These are phyloP conservation scores for Norana najaformis DNA, from an alignment of 2,888 invertebrate genomes.

Conservation along the genomic window DNA sequence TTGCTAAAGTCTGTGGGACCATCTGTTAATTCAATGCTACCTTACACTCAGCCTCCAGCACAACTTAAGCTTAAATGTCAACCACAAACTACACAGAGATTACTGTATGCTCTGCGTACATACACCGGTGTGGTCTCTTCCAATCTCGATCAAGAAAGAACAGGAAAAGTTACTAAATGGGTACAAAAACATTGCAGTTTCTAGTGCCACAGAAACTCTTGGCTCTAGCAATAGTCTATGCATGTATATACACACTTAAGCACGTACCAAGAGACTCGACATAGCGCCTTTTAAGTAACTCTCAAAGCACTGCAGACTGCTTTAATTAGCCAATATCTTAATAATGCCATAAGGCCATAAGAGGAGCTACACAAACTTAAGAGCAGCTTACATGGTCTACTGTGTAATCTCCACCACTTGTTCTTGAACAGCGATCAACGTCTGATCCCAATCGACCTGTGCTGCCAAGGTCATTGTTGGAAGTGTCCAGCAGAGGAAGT, in stretches of 20 bases:
- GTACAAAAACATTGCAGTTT: background rate
- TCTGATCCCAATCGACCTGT: background rate
- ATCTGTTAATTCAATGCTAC: background rate
- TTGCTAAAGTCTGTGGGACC: background rate
- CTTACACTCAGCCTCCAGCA: no score
- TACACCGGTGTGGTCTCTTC: background rate
- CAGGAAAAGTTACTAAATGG: background rate
- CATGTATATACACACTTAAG: no score
- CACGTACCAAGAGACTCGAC: no score
- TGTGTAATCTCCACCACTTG: slow-evolving; percentile 22
- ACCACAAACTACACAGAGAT: background rate
- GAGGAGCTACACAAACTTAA: background rate
- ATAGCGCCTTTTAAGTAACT: background rate
- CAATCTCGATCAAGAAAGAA: background rate
- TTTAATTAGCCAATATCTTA: no score
- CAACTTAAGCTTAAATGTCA: no score
- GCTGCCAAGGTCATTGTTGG: background rate
- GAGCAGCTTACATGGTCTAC: background rate
- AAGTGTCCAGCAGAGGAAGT: slow-evolving; percentile 25
- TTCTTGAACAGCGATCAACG: slow-evolving; percentile 6
- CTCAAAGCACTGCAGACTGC: background rate
- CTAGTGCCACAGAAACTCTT: no score
- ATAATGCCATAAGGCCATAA: no score
- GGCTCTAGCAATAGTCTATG: no score
- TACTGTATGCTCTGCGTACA: background rate